Evolutionary conservation across 2,888 invertebrate species (phyloP), one percentile per base, ranked within the genome.

Genomic region (Pogonocherus hispidulus): DNA sequence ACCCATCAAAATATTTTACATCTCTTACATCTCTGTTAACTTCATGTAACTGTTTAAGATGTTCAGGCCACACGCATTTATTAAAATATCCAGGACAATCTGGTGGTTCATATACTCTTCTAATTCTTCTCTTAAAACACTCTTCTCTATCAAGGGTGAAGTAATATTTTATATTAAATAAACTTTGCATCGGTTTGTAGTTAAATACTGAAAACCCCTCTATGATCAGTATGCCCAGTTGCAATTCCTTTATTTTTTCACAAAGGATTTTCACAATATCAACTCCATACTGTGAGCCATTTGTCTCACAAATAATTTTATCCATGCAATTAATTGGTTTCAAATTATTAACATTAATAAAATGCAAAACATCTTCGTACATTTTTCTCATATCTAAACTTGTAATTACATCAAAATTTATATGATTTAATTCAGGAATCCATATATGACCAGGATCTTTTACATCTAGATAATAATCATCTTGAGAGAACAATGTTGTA

Each of bases 11-110:
- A 75, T 79, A 84, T 20, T 62, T 72, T 16, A 85, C 76, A 72
- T 82, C 73, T 44, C 72, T 60, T 0, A 83, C 78, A 62, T 84
- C 76, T 27, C 70, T 70, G 55, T 78, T 66, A 23, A 88, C 83
- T 78, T 89, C 88, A 19, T 83, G 76, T 41, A 88, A 84, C 77
- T 92, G 89, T 76, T 86, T 86, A 66, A 90, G 79, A 82, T 96
- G 94, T 80, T 92, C 91, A n/a, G 97, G 97, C 97, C 97, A 98
- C n/a, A 94, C 95, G 81, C 93, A 91, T 74, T 86, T 86, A 49
- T 97, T 95, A 86, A 97, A 97, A 87, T 97, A 98, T 0, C 95
- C 95, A 0, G 90, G 91, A 1, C 92, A 87, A 86, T 98, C 97
- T 0, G 97, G 93, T 18, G 97, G 97, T 60, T 92, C 90, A 83